Base-by-base conservation (phyloP, 2,888 invertebrate genomes). In the Leptopterna dolabrata region DNA sequence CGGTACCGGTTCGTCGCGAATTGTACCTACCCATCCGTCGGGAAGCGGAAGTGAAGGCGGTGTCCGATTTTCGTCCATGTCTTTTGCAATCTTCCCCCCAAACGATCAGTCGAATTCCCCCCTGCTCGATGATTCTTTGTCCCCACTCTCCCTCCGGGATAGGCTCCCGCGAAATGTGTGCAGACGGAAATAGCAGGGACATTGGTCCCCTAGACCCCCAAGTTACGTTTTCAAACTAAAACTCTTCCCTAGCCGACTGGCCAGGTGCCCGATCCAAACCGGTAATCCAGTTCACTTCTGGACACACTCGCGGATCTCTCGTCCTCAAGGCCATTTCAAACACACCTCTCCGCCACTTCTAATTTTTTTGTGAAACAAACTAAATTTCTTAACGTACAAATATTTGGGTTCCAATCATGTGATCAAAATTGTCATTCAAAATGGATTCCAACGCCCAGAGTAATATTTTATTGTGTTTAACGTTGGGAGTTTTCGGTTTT, bases 111-210 rank as follows among this genome's bases (percentile, higher is more conserved):
- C 63, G 19, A 19, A 63, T 63, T 47, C 7, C 36, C 73, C 73
- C 73, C 29, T 41, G 16, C 73, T 36, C 7, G 19, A 24, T 63
- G 19, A 24, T 63, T 63, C 24, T 63, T 63, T 27, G 36, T 36
- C 36, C 41, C 73, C 36, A 71, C 41, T 45, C 78, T 78, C 27
- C 27, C 43, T 78, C 78, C 13, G 6, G 71, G 43, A 30, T 41
- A 41, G 78, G 41, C 78, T 73, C 27, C 45, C 78, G 78, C 78
- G 27, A 45, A 41, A 36, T 78, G 78, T 45, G 36, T 47, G 85
- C 73, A 63, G 71, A 85, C 85, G 47, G 85, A 85, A 85, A 85
- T 85, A 85, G 85, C 47, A 29, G 85, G 45, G 73, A 43, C 78
- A 85, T 85, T 45, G 85, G 71, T 63, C 81, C 81, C 81, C 81